phyloP scores from a whole-genome alignment of 2,888 invertebrate species.

The Tenthredo notha region DNA sequence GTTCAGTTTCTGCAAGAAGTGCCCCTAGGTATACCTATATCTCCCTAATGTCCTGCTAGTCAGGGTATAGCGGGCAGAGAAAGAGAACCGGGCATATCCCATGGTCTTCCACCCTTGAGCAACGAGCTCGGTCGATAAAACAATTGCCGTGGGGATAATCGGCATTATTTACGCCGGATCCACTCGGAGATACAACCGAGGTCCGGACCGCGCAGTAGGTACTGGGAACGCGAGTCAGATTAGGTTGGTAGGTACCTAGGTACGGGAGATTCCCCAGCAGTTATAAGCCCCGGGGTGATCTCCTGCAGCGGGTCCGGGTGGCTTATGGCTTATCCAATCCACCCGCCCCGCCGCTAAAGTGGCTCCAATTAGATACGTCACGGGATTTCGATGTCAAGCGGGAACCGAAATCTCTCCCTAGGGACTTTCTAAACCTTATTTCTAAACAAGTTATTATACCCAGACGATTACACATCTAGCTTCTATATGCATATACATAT shows the following conservation, averaged over 20 bases:
- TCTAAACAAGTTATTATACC: constrained; percentile 55
- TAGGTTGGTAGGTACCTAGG: constrained; percentile 54
- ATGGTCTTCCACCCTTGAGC: constrained; percentile 50
- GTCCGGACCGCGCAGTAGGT: constrained; percentile 38
- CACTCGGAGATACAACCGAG: constrained; percentile 69
- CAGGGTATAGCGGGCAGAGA: constrained; percentile 7
- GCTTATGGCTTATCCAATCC: constrained; percentile 72
- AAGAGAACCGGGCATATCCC: constrained; percentile 6
- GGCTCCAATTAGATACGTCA: constrained; percentile 77
- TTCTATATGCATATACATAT: too few relatives aligned
- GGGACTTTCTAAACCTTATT: constrained; percentile 62
- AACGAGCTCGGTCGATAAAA: constrained; percentile 75
- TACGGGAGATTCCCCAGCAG: constrained; percentile 66
- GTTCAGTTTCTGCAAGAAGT: constrained; percentile 22
- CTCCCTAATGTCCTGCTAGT: constrained; percentile 41
- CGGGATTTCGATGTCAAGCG: constrained; percentile 75
- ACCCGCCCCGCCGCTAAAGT: constrained; percentile 73
- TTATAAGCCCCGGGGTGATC: constrained; percentile 76
- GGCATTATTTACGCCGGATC: constrained; percentile 78
- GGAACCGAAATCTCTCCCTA: constrained; percentile 69
- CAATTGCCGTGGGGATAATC: constrained; percentile 78
- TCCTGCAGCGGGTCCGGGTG: constrained; percentile 68
- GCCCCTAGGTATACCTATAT: constrained; percentile 14
- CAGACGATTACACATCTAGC: constrained; percentile 1
- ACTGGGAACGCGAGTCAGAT: constrained; percentile 50